Evolutionary conservation across 37 sponge, comb jelly and placozoan species (phyloP).

Genomic region (Agelas oroides): DNA sequence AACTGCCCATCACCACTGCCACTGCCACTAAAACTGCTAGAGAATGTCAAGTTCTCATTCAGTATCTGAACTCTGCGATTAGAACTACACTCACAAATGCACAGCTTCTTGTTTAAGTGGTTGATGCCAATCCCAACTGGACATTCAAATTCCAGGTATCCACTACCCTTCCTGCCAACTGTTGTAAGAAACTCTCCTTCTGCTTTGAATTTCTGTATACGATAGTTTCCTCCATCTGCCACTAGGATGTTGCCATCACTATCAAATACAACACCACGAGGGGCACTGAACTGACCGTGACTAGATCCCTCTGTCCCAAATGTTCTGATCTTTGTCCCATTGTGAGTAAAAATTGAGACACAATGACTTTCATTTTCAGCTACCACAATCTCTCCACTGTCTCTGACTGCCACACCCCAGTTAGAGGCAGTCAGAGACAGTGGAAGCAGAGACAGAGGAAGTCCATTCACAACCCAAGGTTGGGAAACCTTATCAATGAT

Average conservation of each 20-base stretch:
- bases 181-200: conserved; percentile 54
- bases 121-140: conserved; percentile 53
- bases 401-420: conserved; percentile 34
- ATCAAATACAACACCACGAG: conserved; percentile 37
- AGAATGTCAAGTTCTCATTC: conserved; percentile 48
- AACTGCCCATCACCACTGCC: conserved; percentile 55
- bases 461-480: conserved; percentile 20
- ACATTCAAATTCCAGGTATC: conserved; percentile 29
- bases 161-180: conserved; percentile 31
- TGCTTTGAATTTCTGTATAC: conserved; percentile 53
- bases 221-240: conserved; percentile 33
- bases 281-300: conserved; percentile 33
- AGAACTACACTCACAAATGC: conserved; percentile 43
- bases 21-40: conserved; percentile 41
- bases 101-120: conserved; percentile 27
- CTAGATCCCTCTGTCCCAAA: conserved; percentile 46
- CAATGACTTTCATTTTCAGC: not conserved
- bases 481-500: not conserved
- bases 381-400: conserved; percentile 38
- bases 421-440: not conserved
- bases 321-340: conserved; percentile 3
- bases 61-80: conserved; percentile 71
- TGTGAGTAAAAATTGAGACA: conserved; percentile 13
- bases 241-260: conserved; percentile 33
- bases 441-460: no score